These are phyloP conservation scores for Periophthalmodon schlosseri DNA, from an alignment of 2,113 vertebrate species.

Conservation along the genomic window DNA sequence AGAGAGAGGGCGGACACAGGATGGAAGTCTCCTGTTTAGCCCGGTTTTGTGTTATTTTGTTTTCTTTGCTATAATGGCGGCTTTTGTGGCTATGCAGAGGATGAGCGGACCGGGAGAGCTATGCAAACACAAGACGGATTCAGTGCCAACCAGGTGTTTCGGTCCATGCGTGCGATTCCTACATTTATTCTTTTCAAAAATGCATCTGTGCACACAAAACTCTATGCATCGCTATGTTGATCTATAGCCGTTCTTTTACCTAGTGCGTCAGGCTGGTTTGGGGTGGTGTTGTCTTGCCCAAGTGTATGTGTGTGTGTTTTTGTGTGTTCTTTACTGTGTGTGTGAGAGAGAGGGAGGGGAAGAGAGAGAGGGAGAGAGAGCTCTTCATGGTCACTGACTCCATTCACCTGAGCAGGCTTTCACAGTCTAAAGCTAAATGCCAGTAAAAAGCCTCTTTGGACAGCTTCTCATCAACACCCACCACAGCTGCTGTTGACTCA, in stretches of 20 bases:
- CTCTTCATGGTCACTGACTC: conserved; percentile 10
- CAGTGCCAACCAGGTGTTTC: conserved; percentile 72
- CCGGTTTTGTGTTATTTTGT: conserved; percentile 72
- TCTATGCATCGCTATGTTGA: conserved; percentile 7
- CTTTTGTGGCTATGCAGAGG: conserved; percentile 70
- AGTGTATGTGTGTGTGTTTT: conserved; percentile 11
- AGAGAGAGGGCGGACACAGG: conserved; percentile 46
- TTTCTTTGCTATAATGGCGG: conserved; percentile 59
- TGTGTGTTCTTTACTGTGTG: conserved; percentile 25
- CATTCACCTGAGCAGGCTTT: conserved; percentile 25
- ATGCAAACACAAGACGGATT: conserved; percentile 66
- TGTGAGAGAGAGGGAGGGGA: conserved; percentile 13
- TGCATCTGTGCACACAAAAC: conserved; percentile 13
- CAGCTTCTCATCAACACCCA: conserved; percentile 65
- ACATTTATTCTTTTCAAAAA: conserved; percentile 11
- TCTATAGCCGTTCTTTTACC: not conserved
- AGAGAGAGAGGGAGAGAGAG: not conserved
- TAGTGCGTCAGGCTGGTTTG: not conserved
- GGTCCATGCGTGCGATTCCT: conserved; percentile 17
- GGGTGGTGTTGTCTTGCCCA: conserved; percentile 4
- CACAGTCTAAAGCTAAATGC: conserved; percentile 55
- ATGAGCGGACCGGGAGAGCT: conserved; percentile 62
- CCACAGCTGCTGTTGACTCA: conserved; percentile 75
- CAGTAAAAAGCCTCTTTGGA: conserved; percentile 52
- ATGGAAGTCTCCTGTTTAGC: conserved; percentile 63